Conservation (phyloP, 2,888 invertebrate species). For the Hemithea aestivaria region DNA sequence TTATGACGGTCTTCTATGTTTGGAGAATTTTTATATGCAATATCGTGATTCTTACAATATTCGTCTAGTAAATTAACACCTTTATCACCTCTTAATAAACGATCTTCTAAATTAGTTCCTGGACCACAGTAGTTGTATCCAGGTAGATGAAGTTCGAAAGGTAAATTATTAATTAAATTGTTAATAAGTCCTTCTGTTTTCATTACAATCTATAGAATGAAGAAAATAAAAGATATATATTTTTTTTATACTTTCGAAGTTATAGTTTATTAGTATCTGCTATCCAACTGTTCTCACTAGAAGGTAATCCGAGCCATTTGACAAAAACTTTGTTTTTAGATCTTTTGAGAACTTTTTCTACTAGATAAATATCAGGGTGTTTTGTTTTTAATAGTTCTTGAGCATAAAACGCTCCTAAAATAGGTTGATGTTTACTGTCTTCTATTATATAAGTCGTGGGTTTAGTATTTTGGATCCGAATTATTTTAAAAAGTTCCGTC, state of each 20-base stretch:
- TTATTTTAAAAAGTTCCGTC: constrained; percentile 8
- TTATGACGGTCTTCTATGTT: not conserved
- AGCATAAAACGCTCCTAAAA: constrained; percentile 8
- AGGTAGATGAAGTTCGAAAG: not conserved
- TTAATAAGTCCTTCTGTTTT: not conserved
- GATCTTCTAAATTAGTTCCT: not conserved
- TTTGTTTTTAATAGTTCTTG: constrained; percentile 25
- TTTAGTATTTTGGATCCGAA: not conserved
- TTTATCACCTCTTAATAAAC: constrained; percentile 2
- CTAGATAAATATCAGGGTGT: constrained; percentile 31
- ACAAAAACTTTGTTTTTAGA: constrained; percentile 3
- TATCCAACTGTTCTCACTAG: constrained; percentile 7
- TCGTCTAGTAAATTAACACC: not conserved
- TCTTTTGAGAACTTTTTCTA: constrained; percentile 23
- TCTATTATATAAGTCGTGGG: constrained; percentile 8
- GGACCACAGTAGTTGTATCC: not conserved
- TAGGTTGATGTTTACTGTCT: constrained; percentile 3
- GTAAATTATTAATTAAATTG: not conserved
- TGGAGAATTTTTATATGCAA: not conserved
- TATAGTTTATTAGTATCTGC: constrained; percentile 1
- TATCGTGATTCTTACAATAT: not conserved
- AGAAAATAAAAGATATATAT: too few species aligned
- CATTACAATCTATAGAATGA: not conserved
- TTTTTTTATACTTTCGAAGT: too few species aligned
- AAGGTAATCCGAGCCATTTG: constrained; percentile 6